Percentiles rank a stretch among this genome's conserved stretches.
Evolutionary conservation across 2,113 vertebrate genomes (phyloP).

Genomic region (Psilopsiagon aymara): DNA sequence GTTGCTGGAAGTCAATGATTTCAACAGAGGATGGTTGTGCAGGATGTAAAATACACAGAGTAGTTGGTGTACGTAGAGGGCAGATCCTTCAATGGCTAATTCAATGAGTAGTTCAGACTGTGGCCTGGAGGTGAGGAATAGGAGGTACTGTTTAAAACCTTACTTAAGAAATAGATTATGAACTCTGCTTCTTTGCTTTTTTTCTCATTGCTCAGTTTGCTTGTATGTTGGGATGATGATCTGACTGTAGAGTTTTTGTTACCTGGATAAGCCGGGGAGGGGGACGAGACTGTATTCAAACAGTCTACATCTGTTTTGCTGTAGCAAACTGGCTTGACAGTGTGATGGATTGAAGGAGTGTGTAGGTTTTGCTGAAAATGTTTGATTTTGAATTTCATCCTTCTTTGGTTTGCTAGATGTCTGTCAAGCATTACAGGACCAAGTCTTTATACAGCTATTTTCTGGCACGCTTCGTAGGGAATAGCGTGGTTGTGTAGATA

Average conservation of each 20-base stretch:
- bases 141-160: not conserved
- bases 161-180: not conserved
- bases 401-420: not conserved
- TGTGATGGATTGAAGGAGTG: not conserved
- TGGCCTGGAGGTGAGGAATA: not conserved
- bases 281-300: not conserved
- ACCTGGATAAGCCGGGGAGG: not conserved
- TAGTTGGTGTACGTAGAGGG: not conserved
- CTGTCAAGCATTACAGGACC: not conserved
- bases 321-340: not conserved
- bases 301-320: not conserved
- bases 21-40: not conserved
- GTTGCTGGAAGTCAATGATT: not conserved
- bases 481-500: not conserved
- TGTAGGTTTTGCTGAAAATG: not conserved
- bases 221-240: not conserved
- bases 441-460: not conserved
- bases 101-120: not conserved
- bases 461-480: not conserved
- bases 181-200: not conserved
- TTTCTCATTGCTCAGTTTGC: not conserved
- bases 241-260: not conserved
- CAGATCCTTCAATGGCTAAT: not conserved
- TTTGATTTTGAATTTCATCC: not conserved
- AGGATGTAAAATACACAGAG: not conserved